A percentile compares a stretch with the other conserved stretches of the same genome.
These are phyloP conservation scores for Agapornis canus DNA, from an alignment of 2,797 vertebrate species.

Conservation along the genomic window DNA sequence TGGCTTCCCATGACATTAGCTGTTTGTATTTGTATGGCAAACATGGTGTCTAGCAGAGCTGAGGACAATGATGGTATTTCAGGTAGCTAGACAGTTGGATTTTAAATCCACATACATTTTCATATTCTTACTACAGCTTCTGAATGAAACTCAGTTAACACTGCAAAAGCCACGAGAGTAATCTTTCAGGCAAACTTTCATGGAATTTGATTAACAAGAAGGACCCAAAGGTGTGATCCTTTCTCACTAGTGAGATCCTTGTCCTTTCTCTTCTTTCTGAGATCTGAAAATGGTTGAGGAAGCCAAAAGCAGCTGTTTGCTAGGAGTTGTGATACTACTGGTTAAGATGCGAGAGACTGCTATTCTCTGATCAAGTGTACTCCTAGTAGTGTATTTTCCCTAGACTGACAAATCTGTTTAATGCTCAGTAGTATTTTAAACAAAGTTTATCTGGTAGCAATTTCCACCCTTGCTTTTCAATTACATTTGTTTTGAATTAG, in stretches of 20 bases:
- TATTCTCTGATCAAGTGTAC: neutral
- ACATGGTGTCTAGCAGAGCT: neutral
- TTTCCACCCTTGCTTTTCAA: neutral
- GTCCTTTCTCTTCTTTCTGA: neutral
- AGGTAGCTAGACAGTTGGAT: neutral
- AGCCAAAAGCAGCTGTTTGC: neutral
- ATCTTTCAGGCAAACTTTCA: neutral
- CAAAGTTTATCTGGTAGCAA: neutral
- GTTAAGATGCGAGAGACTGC: neutral
- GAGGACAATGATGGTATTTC: neutral
- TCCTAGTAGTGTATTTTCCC: neutral
- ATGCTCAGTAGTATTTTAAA: neutral
- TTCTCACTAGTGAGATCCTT: neutral
- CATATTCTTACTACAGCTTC: neutral
- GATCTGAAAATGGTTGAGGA: neutral
- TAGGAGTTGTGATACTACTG: neutral
- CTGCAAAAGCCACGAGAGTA: neutral
- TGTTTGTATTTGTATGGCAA: slow-evolving; percentile 18
- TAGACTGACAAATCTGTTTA: neutral
- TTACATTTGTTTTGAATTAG: neutral
- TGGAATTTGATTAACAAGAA: neutral
- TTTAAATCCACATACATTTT: neutral
- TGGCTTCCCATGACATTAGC: neutral
- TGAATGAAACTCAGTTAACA: neutral
- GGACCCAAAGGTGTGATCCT: neutral